Percentiles rank a stretch among this genome's conserved stretches.
Conservation (phyloP, 2,113 vertebrate genomes). For the Sisor rabdophorus region DNA sequence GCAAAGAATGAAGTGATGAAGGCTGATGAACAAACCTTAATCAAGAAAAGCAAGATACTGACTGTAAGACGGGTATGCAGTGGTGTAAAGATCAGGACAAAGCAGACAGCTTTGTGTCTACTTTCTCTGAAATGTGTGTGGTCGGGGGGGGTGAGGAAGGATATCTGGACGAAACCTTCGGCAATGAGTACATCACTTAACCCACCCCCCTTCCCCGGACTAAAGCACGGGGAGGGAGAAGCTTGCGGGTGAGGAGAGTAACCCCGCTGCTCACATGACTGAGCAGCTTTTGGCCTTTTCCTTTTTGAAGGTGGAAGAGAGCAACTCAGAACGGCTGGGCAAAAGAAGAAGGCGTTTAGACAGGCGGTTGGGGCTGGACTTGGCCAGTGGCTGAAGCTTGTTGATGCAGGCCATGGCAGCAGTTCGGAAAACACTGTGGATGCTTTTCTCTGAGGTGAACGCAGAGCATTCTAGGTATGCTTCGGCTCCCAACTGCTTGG, state of each 20-base stretch:
- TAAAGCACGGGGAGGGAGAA: constrained; percentile 51
- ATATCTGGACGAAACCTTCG: constrained; percentile 63
- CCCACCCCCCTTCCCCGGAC: constrained; percentile 63
- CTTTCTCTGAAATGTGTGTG: constrained; percentile 66
- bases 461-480: constrained; percentile 91
- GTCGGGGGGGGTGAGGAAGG: constrained; percentile 69
- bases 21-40: constrained; percentile 56
- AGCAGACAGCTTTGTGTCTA: constrained; percentile 68
- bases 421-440: constrained; percentile 89
- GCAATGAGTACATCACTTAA: constrained; percentile 64
- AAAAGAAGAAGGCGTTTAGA: constrained; percentile 90
- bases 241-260: constrained; percentile 33
- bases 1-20: constrained; percentile 36
- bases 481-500: constrained; percentile 87
- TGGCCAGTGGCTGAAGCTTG: constrained; percentile 72
- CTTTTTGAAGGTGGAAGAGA: constrained; percentile 90
- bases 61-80: constrained; percentile 61
- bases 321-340: constrained; percentile 88
- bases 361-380: constrained; percentile 79
- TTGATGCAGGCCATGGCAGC: constrained; percentile 84
- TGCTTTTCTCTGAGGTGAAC: constrained; percentile 92
- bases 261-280: constrained; percentile 81
- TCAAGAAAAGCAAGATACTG: constrained; percentile 60
- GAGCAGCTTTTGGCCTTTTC: constrained; percentile 95
- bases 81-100: constrained; percentile 67